A percentile compares a stretch with the other conserved stretches of the same genome.
Evolutionary conservation across 2,113 vertebrate genomes (phyloP).

Genomic region (Felis catus): F.catus_Fca126_mat1.0 CM031415.1:143986001-143986500

Average conservation of each 20-base stretch:
- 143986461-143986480: too few species aligned
- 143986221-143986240: neutral
- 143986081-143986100: conserved; percentile 38
- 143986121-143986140: neutral
- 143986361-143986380: neutral
- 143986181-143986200: neutral
- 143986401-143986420: too few species aligned
- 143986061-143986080: neutral
- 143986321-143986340: conserved; percentile 3
- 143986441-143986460: too few species aligned
- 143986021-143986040: too few species aligned
- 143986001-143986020: too few species aligned
- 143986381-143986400: neutral
- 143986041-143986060: too few species aligned
- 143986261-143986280: neutral
- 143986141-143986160: neutral
- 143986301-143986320: neutral
- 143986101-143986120: neutral
- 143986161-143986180: conserved; percentile 18
- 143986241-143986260: neutral
- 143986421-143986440: too few species aligned
- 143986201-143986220: neutral
- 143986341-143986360: neutral
- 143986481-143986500: too few species aligned
- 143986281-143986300: neutral